Percentiles rank a stretch among this genome's conserved stretches.
Conservation (phyloP, 2,888 invertebrate species). For the Tortrix viridana region DNA sequence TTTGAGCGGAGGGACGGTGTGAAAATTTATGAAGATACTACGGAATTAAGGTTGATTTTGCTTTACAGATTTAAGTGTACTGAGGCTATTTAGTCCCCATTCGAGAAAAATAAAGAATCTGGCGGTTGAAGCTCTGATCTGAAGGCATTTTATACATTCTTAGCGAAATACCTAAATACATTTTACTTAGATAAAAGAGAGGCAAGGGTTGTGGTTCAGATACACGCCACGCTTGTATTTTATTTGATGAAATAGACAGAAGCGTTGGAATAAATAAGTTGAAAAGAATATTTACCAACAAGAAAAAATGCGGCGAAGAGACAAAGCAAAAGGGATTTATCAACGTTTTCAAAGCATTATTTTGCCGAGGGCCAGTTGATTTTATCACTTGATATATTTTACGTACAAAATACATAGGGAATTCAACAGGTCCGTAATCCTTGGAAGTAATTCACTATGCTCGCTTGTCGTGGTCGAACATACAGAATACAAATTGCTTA, state of each 20-base stretch:
- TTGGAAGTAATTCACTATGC: conserved; percentile 3
- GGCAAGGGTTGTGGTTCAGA: conserved; percentile 19
- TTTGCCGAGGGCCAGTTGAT: conserved; percentile 1
- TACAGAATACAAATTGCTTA: conserved; percentile 3
- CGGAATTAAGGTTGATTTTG: conserved; percentile 23
- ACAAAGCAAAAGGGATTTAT: neutral
- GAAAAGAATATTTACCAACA: neutral
- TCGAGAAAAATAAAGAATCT: conserved; percentile 3
- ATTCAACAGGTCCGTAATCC: conserved; percentile 15
- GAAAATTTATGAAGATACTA: conserved; percentile 33
- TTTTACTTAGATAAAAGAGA: conserved; percentile 14
- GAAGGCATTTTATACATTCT: neutral
- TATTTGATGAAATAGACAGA: conserved; percentile 8
- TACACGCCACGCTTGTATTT: conserved; percentile 13
- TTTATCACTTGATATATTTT: conserved; percentile 4
- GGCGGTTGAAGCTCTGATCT: neutral
- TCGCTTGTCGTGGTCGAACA: conserved; percentile 3
- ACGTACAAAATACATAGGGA: conserved; percentile 9
- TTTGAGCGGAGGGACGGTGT: conserved; percentile 31
- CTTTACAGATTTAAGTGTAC: conserved; percentile 26
- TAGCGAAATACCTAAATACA: neutral
- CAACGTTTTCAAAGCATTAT: neutral
- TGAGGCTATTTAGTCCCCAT: conserved; percentile 9
- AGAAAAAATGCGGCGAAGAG: neutral
- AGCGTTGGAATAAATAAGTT: conserved; percentile 1